Evolutionary conservation across 2,113 vertebrate genomes (phyloP), one percentile per base, ranked within the genome.

Genomic region (Labrus mixtus): DNA sequence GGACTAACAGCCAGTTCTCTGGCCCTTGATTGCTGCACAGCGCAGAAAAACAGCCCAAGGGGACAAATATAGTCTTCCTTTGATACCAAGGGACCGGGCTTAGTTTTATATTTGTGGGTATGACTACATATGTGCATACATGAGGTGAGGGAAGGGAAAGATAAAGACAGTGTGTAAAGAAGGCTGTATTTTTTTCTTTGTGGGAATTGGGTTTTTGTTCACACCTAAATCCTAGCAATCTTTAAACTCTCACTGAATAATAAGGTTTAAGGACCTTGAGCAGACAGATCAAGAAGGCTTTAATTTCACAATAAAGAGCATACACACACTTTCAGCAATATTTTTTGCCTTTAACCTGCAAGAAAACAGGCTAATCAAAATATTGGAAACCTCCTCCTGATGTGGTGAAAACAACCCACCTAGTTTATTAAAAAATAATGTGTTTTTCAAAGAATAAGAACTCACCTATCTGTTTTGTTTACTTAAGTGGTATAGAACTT

Each of bases 1-100:
- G 81, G 83, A 85, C 89, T 92, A 94, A 89, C 90, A 90, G 90
- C 83, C 81, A 83, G 80, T 87, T 91, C 84, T 89, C 82, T 76
- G 89, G 77, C 79, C 85, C 87, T 84, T 89, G 90, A 93, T 94
- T 93, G 90, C 90, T 84, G 82, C 78, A 76, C 67, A 76, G 73
- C 65, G 66, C 71, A 80, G 73, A 73, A 77, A 87, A 82, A 81
- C 77, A 88, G 83, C 86, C 87, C 63, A 62, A 45, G 58, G 85
- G 79, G 45, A 55, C 76, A 85, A 88, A 82, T 81, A 78, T 74
- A 81, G 79, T 81, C 78, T 82, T 78, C 76, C 82, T 91, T 88
- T 88, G 83, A 92, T 83, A 86, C 50, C 46, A 66, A 76, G 71
- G 77, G 76, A 83, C 76, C 53, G 64, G 68, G 73, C 43, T 48